Evolutionary conservation across 2,888 invertebrate genomes (phyloP), one percentile per base, ranked within the genome.

Genomic region (Pammene aurita): DNA sequence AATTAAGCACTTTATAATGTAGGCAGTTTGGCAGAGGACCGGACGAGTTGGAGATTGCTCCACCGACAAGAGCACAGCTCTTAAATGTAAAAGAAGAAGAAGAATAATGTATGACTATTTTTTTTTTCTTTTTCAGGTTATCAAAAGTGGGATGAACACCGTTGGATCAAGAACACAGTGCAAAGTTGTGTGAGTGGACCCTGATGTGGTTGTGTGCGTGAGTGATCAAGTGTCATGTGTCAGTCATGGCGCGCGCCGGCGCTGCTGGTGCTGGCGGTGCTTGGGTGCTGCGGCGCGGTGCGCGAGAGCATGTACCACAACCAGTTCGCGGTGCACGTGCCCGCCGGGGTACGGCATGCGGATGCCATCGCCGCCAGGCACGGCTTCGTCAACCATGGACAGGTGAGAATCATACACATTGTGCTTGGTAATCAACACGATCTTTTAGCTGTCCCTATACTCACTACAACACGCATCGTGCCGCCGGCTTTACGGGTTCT

Each of bases 291-390:
- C 84, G 82, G 80, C 81, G 80, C 81, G 72, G 75, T 83, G 35
- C 86, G 85, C 70, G 85, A 87, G 76, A 72, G 82, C 52, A 93
- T 96, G 80, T 97, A 95, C 88, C 94, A 95, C 89, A 96, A 97
- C 88, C 95, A 97, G 85, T 97, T 97, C 84, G 98, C 98, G 60
- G 96, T 98, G 58, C 95, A 96, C 85, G 95, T 98, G 83, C 96
- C 96, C 26, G 95, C 94, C 54, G 95, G 96, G 16, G 87, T 93
- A 63, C 93, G 93, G n/a, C 94, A 94, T 71, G 98, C 97, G 55
- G 94, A 96, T 81, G 92, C 89, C 72, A 94, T 98, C 77, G 98
- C 98, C 60, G 88, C 87, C 74, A 96, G 96, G 86, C 96, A 98
- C 88, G 98, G 97, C 79, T 98, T 96, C 93, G 92, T 93, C 81